phyloP scores from a whole-genome alignment of 1,140 invertebrate species.

The Triops cancriformis region DNA sequence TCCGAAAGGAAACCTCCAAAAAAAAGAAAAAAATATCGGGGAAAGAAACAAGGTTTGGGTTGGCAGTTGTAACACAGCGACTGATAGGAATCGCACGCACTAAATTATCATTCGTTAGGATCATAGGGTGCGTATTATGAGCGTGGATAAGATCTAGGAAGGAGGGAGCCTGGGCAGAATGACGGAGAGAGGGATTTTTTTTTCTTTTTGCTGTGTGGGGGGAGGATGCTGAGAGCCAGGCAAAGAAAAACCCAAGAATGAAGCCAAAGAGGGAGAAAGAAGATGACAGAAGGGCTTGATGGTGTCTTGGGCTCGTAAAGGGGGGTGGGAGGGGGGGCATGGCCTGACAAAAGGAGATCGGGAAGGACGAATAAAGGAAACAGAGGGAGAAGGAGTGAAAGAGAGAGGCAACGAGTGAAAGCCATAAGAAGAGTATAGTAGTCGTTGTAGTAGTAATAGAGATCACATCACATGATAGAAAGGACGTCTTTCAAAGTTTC shows the following conservation, averaged over 20 bases:
- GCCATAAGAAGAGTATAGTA: constrained; percentile 6
- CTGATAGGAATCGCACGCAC: constrained; percentile 2
- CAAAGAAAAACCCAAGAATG: constrained; percentile 16
- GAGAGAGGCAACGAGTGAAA: constrained; percentile 6
- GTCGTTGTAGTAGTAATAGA: constrained; percentile 11
- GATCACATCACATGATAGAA: not conserved
- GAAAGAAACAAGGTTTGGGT: not conserved
- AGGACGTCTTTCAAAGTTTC: not conserved
- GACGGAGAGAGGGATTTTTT: not conserved
- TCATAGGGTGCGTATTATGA: not conserved
- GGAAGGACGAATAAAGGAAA: constrained; percentile 23
- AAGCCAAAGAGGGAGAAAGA: constrained; percentile 1
- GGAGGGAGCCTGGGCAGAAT: not conserved
- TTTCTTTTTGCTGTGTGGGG: no score
- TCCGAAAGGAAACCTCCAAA: no score
- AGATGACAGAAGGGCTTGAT: constrained; percentile 11
- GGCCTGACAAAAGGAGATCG: constrained; percentile 11
- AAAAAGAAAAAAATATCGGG: not conserved
- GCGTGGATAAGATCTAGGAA: not conserved
- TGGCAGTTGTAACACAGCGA: not conserved
- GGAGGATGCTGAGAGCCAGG: not conserved
- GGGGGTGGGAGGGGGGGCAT: constrained; percentile 5
- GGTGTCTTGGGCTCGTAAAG: not conserved
- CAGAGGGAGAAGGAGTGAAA: constrained; percentile 23
- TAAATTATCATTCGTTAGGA: constrained; percentile 11